Percentiles rank a stretch among this genome's conserved stretches.
phyloP scores from a whole-genome alignment of 2,888 invertebrate genomes.

The Drosophila paranaensis region DNA sequence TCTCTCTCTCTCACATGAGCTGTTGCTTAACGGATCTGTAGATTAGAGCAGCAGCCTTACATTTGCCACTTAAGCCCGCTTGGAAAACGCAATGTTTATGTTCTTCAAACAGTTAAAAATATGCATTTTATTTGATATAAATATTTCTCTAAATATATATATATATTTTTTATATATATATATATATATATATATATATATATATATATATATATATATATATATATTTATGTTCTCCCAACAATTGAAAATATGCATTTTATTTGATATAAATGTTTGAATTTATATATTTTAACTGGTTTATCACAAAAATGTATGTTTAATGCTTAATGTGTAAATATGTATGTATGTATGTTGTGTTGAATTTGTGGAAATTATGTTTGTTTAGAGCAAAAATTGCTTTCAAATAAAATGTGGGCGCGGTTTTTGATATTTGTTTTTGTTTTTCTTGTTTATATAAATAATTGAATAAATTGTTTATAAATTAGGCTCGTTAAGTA shows the following conservation, averaged over 20 bases:
- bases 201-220: conserved; percentile 62
- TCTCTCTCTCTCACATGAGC: background rate
- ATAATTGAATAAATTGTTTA: conserved; percentile 41
- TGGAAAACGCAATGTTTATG: background rate
- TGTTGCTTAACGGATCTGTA: background rate
- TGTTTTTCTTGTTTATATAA: conserved; percentile 30
- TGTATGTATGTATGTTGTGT: conserved; percentile 56
- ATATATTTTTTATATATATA: conserved; percentile 8
- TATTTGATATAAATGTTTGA: conserved; percentile 49
- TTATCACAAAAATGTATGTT: conserved; percentile 79
- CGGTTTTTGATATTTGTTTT: background rate
- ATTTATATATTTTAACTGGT: conserved; percentile 70
- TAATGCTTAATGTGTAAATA: conserved; percentile 62
- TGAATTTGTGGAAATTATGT: conserved; percentile 33
- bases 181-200: conserved; percentile 58
- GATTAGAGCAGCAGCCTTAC: background rate
- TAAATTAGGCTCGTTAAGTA: conserved; percentile 45
- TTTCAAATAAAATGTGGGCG: conserved; percentile 34
- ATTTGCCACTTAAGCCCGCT: background rate
- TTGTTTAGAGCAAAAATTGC: conserved; percentile 35
- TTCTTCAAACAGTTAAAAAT: background rate
- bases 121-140: conserved; percentile 37
- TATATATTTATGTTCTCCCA: background rate
- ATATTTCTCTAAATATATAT: conserved; percentile 52
- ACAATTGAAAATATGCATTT: background rate